phyloP scores from a whole-genome alignment of 1,140 invertebrate genomes.

The Panulirus ornatus region DNA sequence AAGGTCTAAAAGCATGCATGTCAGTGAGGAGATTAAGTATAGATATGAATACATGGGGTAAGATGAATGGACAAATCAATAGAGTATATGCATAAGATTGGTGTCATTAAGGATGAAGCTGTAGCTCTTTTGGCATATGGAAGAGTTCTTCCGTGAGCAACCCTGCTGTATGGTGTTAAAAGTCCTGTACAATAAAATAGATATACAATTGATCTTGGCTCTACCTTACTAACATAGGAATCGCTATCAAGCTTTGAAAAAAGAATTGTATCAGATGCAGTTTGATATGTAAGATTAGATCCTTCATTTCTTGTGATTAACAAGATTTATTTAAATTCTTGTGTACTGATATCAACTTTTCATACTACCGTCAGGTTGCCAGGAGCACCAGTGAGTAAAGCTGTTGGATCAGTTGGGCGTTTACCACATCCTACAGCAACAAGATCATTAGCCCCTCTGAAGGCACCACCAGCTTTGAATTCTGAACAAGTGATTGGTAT shows the following conservation, averaged over 20 bases:
- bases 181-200: background rate
- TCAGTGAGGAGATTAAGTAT: no score
- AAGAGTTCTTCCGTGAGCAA: no score
- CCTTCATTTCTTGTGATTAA: no score
- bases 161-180: no score
- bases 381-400: conserved; percentile 14
- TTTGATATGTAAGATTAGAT: background rate
- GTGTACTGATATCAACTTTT: background rate
- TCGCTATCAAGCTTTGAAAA: background rate
- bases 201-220: no score
- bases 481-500: background rate
- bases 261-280: background rate
- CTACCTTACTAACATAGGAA: no score
- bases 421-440: conserved; percentile 1
- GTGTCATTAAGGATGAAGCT: no score
- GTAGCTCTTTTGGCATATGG: no score
- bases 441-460: background rate
- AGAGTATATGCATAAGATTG: no score
- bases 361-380: background rate
- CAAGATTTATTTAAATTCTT: background rate
- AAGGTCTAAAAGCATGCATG: no score
- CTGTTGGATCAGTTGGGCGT: background rate
- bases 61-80: no score
- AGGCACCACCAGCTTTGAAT: background rate
- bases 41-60: no score